Evolutionary conservation across 2,888 invertebrate species (phyloP).

Genomic region (Leptothorax acervorum): DNA sequence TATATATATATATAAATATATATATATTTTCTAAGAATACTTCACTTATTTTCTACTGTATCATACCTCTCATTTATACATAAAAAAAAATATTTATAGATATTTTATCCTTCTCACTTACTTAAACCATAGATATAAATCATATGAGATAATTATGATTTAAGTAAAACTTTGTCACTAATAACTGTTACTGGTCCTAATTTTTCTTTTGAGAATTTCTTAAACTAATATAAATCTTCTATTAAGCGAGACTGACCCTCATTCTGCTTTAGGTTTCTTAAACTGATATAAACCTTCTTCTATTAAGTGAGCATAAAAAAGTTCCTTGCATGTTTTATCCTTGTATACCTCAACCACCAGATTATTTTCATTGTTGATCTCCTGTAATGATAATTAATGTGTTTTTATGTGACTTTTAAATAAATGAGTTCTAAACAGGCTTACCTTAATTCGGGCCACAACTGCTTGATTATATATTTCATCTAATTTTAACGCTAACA

Average conservation of each 20-base stretch:
- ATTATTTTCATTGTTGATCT: constrained; percentile 20
- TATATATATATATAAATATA: no score
- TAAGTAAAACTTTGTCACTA: not conserved
- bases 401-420: not conserved
- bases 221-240: no score
- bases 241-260: not conserved
- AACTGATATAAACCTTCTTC: constrained; percentile 67
- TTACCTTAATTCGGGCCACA: constrained; percentile 71
- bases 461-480: constrained; percentile 54
- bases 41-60: constrained; percentile 11
- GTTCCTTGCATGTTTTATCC: constrained; percentile 63
- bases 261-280: constrained; percentile 18
- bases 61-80: not conserved
- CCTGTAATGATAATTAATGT: constrained; percentile 63
- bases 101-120: not conserved
- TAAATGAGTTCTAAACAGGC: constrained; percentile 6
- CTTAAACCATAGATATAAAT: constrained; percentile 1
- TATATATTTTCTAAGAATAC: no score
- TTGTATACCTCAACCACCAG: constrained; percentile 73
- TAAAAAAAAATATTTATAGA: not conserved
- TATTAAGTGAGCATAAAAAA: constrained; percentile 73
- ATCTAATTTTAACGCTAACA: constrained; percentile 25
- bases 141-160: not conserved
- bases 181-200: not conserved
- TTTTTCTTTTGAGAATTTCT: no score